A percentile compares a stretch with the other conserved stretches of the same genome.
phyloP scores from a whole-genome alignment of 2,888 invertebrate genomes.

The Panopea generosa region DNA sequence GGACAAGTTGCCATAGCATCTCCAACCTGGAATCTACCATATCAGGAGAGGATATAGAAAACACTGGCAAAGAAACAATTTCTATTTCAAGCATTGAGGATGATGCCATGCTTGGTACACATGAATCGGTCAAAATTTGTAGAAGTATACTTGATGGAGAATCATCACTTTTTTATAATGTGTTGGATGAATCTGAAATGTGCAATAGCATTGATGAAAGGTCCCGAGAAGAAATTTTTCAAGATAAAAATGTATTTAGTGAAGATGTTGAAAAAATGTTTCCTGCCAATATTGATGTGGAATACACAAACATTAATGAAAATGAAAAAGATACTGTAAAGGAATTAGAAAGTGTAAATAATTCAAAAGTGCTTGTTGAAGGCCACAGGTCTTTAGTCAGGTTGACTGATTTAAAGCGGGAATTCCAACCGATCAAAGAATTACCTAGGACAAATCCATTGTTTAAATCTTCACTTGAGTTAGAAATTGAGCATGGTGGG shows the following conservation, averaged over 20 bases:
- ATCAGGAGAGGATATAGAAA: neutral
- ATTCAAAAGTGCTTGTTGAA: too few species aligned
- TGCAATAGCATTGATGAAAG: constrained; percentile 45
- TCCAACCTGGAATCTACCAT: neutral
- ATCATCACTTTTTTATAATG: constrained; percentile 15
- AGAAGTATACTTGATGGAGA: neutral
- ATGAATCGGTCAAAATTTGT: neutral
- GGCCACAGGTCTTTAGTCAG: constrained; percentile 18
- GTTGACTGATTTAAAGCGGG: constrained; percentile 3
- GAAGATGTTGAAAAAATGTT: constrained; percentile 3
- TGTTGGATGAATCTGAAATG: constrained; percentile 16
- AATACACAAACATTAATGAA: too few species aligned
- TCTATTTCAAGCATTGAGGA: too few species aligned
- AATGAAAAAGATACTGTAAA: neutral
- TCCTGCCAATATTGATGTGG: neutral
- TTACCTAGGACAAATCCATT: neutral
- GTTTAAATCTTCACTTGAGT: constrained; percentile 18
- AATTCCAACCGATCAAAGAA: too few species aligned
- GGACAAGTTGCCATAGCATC: constrained; percentile 23
- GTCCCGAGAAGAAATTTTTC: too few species aligned
- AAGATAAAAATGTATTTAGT: too few species aligned
- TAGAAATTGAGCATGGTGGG: constrained; percentile 24
- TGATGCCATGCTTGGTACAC: constrained; percentile 2
- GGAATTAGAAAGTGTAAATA: too few species aligned
- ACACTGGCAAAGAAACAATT: neutral